Base-by-base conservation (phyloP, 2,113 vertebrate species). In the Tragulus kanchil region DNA sequence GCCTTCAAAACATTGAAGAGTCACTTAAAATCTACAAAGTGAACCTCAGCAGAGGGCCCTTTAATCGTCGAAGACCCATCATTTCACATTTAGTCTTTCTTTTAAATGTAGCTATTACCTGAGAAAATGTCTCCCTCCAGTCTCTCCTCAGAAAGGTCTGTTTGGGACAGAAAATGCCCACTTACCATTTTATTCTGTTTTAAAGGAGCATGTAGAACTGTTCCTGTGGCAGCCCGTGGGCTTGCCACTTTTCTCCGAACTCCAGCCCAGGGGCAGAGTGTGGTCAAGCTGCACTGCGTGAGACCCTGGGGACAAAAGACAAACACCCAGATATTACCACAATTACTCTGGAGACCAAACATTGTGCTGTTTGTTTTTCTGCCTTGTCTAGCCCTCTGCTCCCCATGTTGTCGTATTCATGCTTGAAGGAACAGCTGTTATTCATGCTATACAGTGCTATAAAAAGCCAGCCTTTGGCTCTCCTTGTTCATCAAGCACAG, bases 311-410 rank as follows among this genome's bases (percentile, higher is more conserved):
- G 31, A 85, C 90, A 82, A 83, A 92, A 96, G 67, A 78, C 86
- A 71, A 96, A 90, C 26, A 84, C 14, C 17, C n/a, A 81, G 62
- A 56, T 96, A 93, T 12, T 85, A 84, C 52, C 12, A 54, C 88
- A 56, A 96, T 96, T 94, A 84, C 81, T 36, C 91, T 11, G 1
- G 28, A 96, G 79, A 75, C 19, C 65, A 96, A 91, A 96, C 61
- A 93, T 79, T 9, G 1, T 75, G 67, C 62, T 96, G 91, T 97
- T 97, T 98, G 93, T 98, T 97, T 97, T 89, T 73, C 93, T 89
- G 71, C 65, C 31, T 86, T 95, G 84, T 96, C 83, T 83, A 92
- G 54, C 61, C 23, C 28, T 83, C 85, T 85, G 69, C 36, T 96
- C 71, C 81, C 56, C 85, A 82, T 95, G 84, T 93, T 71, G 26